Conservation (phyloP, 2,888 invertebrate species). For the Lymantria dispar region DNA sequence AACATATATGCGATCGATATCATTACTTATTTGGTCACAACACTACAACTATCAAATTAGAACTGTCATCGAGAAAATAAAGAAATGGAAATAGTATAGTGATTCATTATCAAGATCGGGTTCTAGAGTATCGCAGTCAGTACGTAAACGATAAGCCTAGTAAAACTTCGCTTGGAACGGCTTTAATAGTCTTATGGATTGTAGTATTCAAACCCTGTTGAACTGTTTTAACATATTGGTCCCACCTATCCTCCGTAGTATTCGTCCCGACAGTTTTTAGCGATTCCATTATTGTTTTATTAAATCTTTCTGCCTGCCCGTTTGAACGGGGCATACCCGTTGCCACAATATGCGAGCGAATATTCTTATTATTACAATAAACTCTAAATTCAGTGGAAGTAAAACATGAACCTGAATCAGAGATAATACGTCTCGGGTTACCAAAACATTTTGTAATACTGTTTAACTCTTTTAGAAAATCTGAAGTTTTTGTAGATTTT, state of each 20-base stretch:
- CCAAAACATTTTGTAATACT: neutral
- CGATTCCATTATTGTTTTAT: neutral
- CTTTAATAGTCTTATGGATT: too few species aligned
- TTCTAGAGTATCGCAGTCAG: too few species aligned
- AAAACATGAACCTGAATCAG: neutral
- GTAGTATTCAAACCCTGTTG: neutral
- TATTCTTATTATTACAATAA: neutral
- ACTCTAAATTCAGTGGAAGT: neutral
- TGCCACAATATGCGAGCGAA: neutral
- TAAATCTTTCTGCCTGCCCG: too few species aligned
- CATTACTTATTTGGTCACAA: too few species aligned
- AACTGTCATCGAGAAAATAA: too few species aligned
- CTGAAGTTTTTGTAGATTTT: too few species aligned
- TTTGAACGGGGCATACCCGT: neutral
- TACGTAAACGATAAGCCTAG: too few species aligned
- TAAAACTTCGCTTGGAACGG: too few species aligned
- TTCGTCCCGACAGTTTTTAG: neutral
- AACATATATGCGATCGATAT: too few species aligned
- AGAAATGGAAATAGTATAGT: too few species aligned
- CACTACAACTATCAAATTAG: too few species aligned
- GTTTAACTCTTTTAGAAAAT: neutral
- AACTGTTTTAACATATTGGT: neutral
- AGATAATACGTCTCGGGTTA: neutral
- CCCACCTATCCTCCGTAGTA: neutral
- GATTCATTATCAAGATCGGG: too few species aligned